Base-by-base conservation (phyloP, 2,888 invertebrate genomes). In the Diplolepis rosae region DNA sequence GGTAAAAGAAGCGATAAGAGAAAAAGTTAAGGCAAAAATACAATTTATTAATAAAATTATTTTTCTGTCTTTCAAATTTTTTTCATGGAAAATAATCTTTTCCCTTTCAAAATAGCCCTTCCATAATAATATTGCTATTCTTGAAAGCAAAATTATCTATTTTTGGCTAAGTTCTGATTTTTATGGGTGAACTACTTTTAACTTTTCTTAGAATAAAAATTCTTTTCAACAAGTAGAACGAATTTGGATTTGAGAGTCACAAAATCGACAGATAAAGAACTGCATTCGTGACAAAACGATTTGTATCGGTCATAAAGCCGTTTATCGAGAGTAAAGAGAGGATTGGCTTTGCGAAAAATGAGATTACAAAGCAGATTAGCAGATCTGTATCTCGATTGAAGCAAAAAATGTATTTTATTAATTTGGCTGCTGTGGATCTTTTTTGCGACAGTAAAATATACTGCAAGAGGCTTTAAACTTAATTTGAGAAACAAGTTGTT, bases 261-360 rank as follows among this genome's bases (percentile, higher is more conserved):
- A 61, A 24, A 61, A 42, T 61, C n/a, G 24, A 61, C n/a, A 39
- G 61, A 39, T 61, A 39, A 39, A 61, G 35, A 61, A 42, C 39
- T 42, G 39, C 39, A 42, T 61, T 61, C 39, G 39, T 39, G 61
- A 24, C 39, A 61, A 42, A 42, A 39, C 61, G 39, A 61, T 61
- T 39, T 61, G 61, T 61, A 61, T 35, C 39, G 39, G 39, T 24
- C 35, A 61, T 61, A 42, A 61, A 61, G 24, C 22, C 6, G 39
- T 61, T 61, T 61, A 61, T 61, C 61, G 61, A 39, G 9, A 22
- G 61, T 6, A 61, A 61, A 61, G 61, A 61, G 39, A 61, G 61
- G 61, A 61, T 61, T 61, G 61, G 61, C 27, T 39, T 24, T 61
- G 61, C 22, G 39, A 61, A 61, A 28, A 48, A 11, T 22, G 48